These are phyloP conservation scores for Ammospiza caudacuta DNA, from an alignment of 2,113 vertebrate genomes.

Conservation along the genomic window DNA sequence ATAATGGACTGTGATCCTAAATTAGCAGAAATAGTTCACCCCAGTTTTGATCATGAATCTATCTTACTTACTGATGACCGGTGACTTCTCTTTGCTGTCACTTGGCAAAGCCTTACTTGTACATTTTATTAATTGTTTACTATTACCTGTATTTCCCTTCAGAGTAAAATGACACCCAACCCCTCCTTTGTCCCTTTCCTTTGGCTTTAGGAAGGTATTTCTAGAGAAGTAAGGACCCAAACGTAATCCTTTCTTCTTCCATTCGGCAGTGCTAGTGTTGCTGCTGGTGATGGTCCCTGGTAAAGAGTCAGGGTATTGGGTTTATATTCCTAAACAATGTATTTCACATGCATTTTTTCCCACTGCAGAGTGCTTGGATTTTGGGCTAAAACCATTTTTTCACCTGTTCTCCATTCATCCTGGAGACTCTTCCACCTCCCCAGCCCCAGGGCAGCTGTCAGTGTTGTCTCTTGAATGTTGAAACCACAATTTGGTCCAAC, in stretches of 20 bases:
- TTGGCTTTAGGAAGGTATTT: neutral
- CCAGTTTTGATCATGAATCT: neutral
- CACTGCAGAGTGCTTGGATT: neutral
- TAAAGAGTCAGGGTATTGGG: accelerated
- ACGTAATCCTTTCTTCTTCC: neutral
- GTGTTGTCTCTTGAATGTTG: neutral
- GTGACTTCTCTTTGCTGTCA: neutral
- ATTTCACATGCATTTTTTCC: neutral
- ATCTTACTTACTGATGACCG: neutral
- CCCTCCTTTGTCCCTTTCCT: neutral
- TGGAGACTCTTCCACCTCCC: neutral
- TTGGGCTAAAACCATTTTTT: neutral
- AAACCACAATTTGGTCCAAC: neutral
- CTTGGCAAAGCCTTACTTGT: neutral
- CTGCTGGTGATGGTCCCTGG: neutral
- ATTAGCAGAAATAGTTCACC: neutral
- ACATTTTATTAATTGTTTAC: neutral
- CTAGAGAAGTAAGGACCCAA: neutral
- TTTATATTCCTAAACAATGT: neutral
- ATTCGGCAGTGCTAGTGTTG: neutral
- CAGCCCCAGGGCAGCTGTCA: accelerated
- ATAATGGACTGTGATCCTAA: neutral
- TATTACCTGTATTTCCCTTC: neutral
- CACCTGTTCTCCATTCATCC: neutral
- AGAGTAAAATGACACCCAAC: neutral